phyloP scores from a whole-genome alignment of 2,888 invertebrate species.

The Frankliniella intonsa region DNA sequence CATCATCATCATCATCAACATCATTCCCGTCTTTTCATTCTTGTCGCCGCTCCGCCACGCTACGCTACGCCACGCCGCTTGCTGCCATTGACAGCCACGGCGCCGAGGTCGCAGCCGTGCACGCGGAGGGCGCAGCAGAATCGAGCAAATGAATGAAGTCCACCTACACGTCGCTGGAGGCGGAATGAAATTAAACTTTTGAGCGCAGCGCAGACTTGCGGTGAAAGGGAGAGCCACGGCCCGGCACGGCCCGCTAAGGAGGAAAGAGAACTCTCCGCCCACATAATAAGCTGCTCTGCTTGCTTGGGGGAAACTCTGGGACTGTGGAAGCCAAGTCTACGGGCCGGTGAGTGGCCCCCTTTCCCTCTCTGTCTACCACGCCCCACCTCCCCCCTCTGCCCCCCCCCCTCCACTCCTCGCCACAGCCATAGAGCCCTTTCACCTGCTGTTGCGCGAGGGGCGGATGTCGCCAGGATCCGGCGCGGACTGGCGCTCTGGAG shows the following conservation, averaged over 20 bases:
- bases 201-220: background rate
- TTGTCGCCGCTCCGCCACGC: background rate
- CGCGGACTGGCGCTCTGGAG: too few relatives aligned
- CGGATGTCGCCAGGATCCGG: too few relatives aligned
- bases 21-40: background rate
- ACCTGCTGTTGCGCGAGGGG: too few relatives aligned
- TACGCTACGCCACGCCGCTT: too few relatives aligned
- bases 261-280: background rate
- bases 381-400: too few relatives aligned
- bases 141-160: background rate
- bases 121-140: background rate
- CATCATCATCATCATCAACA: background rate
- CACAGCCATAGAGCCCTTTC: too few relatives aligned
- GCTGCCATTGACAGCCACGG: background rate
- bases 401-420: too few relatives aligned
- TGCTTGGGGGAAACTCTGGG: too few relatives aligned
- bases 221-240: background rate
- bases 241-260: background rate
- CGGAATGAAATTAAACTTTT: slow-evolving; percentile 5
- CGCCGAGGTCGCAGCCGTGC: background rate
- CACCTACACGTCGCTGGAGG: background rate
- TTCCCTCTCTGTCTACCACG: too few relatives aligned
- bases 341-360: too few relatives aligned
- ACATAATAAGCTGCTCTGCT: background rate
- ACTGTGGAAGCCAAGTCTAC: too few relatives aligned